phyloP scores from a whole-genome alignment of 1,140 invertebrate species.

The Leptinotarsa defecta region DNA sequence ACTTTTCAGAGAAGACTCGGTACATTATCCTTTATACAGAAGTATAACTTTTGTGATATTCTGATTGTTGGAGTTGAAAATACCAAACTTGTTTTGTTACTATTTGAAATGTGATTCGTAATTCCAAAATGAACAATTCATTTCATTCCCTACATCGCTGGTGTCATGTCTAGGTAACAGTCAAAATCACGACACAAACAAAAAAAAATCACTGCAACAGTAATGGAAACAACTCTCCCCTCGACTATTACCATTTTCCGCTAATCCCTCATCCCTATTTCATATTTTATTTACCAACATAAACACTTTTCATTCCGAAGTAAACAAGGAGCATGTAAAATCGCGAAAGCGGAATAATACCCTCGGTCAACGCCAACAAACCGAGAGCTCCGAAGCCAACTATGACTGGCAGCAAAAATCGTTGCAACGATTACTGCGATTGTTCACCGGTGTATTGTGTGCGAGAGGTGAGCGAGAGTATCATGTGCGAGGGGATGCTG shows the following conservation, averaged over 20 bases:
- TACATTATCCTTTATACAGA: too few species aligned
- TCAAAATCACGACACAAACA: too few species aligned
- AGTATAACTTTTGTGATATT: too few species aligned
- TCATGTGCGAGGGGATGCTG: slow-evolving; percentile 7
- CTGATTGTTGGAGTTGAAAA: too few species aligned
- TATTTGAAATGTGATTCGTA: too few species aligned
- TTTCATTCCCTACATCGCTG: too few species aligned
- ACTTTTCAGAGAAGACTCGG: too few species aligned
- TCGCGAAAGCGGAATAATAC: slow-evolving; percentile 20
- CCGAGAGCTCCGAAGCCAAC: background rate
- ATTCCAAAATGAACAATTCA: too few species aligned
- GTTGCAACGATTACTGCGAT: slow-evolving; percentile 19
- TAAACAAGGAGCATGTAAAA: slow-evolving; percentile 4
- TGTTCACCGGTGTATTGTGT: slow-evolving; percentile 25
- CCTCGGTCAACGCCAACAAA: slow-evolving; percentile 10
- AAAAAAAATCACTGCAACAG: background rate
- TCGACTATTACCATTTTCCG: background rate
- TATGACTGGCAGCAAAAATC: slow-evolving; percentile 23
- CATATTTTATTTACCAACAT: slow-evolving; percentile 18
- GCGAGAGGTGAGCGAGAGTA: slow-evolving; percentile 8
- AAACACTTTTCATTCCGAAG: slow-evolving; percentile 16
- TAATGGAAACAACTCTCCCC: background rate
- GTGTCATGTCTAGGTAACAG: too few species aligned
- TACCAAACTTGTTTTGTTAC: too few species aligned
- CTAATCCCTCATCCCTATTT: slow-evolving; percentile 19